Evolutionary conservation across 2,888 invertebrate genomes (phyloP), one percentile per base, ranked within the genome.

Genomic region (Nomada lathburiana): DNA sequence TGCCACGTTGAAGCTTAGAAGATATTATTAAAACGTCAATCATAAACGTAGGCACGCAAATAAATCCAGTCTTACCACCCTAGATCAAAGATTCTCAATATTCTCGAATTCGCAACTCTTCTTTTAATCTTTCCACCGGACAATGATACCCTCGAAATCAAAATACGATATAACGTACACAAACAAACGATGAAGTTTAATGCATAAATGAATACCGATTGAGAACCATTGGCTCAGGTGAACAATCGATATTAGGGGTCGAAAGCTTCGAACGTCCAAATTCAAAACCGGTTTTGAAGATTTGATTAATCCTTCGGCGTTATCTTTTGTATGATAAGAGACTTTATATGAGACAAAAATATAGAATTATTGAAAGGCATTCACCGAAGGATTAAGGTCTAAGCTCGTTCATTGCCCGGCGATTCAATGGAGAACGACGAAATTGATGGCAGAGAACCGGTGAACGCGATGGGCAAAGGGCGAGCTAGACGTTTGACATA

Each of bases 401-500:
- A 13, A 26, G 4, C 10, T 59, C n/a, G 47, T 50, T 18, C 9
- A 2, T 42, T 16, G n/a, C 10, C 7, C 18, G n/a, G 23, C 13
- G 29, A 65, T 29, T 29, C 50, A 52, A 53, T 16, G 20, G 36
- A 10, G 29, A 53, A 68, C 2, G 11, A n/a, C 11, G 2, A n/a
- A 20, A 59, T 47, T 13, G 36, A 55, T 53, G 53, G 20, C 11
- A 82, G 57, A 64, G 65, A 71, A 57, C 23, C 53, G 52, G 63
- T 80, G 71, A 55, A 55, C 67, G 76, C 55, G 62, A 67, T 10
- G 47, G 47, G 2, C 16, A 36, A 53, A 77, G 9, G 74, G 53
- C 67, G 76, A 80, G 55, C 64, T 79, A 84, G 80, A 88, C 87
- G 89, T 90, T 83, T 86, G 89, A 92, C 92, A 92, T 92, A 92